phyloP scores from a whole-genome alignment of 2,888 invertebrate species.

The Apodemia hepburni region DNA sequence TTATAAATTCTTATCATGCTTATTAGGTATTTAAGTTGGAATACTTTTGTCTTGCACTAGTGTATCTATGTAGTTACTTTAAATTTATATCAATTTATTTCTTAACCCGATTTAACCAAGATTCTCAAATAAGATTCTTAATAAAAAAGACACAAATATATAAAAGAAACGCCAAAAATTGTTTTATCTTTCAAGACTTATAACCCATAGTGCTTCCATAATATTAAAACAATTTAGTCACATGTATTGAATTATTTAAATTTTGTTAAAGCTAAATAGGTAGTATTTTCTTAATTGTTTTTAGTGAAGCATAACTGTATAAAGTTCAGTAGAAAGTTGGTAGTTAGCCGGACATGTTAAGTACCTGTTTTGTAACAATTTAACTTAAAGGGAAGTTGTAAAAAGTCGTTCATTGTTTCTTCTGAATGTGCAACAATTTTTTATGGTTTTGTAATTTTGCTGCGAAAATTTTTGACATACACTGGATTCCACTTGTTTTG shows the following conservation, averaged over 20 bases:
- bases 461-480: not conserved
- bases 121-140: too few species aligned
- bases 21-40: not conserved
- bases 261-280: too few species aligned
- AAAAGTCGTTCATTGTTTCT: constrained; percentile 6
- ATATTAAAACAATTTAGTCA: too few species aligned
- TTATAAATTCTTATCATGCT: constrained; percentile 8
- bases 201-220: too few species aligned
- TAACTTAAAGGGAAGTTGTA: constrained; percentile 1
- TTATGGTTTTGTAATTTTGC: not conserved
- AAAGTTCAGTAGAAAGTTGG: constrained; percentile 1
- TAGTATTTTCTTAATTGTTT: not conserved
- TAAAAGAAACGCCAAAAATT: too few species aligned
- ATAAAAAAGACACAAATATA: too few species aligned
- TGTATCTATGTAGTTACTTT: too few species aligned
- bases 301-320: not conserved
- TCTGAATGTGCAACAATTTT: not conserved
- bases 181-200: too few species aligned
- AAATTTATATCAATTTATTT: too few species aligned
- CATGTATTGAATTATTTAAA: too few species aligned
- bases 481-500: not conserved
- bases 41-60: not conserved
- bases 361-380: constrained; percentile 8
- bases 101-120: too few species aligned
- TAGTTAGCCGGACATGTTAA: not conserved